phyloP scores from a whole-genome alignment of 2,797 vertebrate genomes.

The Podargus strigoides region DNA sequence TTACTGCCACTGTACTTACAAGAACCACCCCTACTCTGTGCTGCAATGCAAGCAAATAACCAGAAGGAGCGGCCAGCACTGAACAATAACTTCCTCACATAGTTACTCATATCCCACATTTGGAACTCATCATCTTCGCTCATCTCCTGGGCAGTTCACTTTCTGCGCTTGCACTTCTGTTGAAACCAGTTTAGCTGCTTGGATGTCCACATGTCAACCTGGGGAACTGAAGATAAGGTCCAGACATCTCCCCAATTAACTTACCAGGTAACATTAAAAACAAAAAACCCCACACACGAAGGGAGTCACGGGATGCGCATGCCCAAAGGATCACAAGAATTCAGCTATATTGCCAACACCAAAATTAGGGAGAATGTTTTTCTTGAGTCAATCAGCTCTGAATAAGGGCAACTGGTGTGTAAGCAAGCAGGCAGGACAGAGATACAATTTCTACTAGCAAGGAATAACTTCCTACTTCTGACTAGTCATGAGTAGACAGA shows the following conservation, averaged over 20 bases:
- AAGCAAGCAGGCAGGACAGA: background rate
- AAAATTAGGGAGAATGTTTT: background rate
- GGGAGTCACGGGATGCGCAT: background rate
- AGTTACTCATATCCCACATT: background rate
- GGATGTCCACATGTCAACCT: background rate
- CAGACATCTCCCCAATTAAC: background rate
- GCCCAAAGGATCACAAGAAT: background rate
- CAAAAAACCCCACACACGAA: background rate
- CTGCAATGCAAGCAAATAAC: background rate
- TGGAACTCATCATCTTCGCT: background rate
- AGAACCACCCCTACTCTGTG: background rate
- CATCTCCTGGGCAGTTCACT: background rate
- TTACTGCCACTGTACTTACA: background rate
- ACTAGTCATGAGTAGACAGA: background rate
- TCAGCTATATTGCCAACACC: background rate
- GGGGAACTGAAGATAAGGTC: background rate
- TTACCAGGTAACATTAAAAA: background rate
- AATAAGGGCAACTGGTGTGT: background rate
- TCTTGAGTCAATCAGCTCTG: background rate
- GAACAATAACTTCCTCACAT: background rate
- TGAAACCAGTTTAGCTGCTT: background rate
- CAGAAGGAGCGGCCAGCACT: background rate
- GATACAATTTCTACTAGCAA: background rate
- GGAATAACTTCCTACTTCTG: background rate
- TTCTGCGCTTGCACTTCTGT: background rate